Percentiles rank a stretch among this genome's conserved stretches.
Evolutionary conservation across 2,113 vertebrate genomes (phyloP).

Genomic region (Drymodes brunneopygia): DNA sequence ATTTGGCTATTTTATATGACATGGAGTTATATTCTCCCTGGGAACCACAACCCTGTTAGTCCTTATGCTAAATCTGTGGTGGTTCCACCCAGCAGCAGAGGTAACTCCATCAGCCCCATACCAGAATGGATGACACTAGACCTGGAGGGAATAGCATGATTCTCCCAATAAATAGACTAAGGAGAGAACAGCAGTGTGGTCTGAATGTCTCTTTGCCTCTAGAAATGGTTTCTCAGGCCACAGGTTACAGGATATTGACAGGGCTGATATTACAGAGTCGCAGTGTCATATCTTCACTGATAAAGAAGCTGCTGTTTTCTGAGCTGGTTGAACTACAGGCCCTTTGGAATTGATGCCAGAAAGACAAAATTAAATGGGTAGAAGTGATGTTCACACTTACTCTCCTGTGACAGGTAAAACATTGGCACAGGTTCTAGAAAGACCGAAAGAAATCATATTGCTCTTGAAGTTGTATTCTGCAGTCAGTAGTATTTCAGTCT

Average conservation of each 20-base stretch:
- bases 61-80: not conserved
- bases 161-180: not conserved
- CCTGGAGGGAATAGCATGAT: rapidly evolving
- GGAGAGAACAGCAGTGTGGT: not conserved
- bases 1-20: not conserved
- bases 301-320: not conserved
- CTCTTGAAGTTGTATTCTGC: not conserved
- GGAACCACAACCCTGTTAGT: not conserved
- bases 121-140: not conserved
- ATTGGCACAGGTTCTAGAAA: not conserved
- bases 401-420: not conserved
- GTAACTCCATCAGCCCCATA: not conserved
- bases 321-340: not conserved
- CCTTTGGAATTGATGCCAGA: not conserved
- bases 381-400: not conserved
- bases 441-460: not conserved
- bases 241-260: not conserved
- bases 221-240: not conserved
- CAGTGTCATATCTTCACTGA: not conserved
- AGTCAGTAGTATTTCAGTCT: not conserved
- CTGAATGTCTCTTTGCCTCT: not conserved
- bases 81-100: not conserved
- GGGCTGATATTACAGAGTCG: rapidly evolving
- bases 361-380: not conserved
- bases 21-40: not conserved